phyloP scores from a whole-genome alignment of 2,113 vertebrate species.

The Muscicapa adusta region DNA sequence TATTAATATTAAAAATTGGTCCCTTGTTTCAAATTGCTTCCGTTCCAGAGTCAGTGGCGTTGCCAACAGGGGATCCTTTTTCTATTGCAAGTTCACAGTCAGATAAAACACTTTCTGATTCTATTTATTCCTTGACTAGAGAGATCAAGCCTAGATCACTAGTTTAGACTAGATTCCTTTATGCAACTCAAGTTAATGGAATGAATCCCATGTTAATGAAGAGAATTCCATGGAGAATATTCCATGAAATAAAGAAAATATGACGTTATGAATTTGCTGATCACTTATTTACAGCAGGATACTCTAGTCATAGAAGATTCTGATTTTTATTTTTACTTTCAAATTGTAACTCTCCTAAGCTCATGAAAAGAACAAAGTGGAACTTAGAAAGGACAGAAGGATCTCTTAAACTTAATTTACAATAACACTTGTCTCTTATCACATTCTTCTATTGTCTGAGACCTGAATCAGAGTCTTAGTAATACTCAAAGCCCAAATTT shows the following conservation, averaged over 20 bases:
- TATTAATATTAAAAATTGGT: neutral
- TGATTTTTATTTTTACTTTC: neutral
- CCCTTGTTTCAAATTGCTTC: neutral
- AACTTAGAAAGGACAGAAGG: neutral
- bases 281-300: neutral
- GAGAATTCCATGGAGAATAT: neutral
- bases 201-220: neutral
- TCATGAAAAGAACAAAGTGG: neutral
- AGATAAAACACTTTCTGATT: neutral
- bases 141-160: neutral
- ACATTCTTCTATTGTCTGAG: neutral
- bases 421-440: neutral
- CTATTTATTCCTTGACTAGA: neutral
- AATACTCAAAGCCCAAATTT: neutral
- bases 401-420: neutral
- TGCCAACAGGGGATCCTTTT: neutral
- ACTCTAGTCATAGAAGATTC: neutral
- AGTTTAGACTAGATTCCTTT: neutral
- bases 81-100: fast-evolving
- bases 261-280: neutral
- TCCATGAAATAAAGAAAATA: neutral
- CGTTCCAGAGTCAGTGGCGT: neutral
- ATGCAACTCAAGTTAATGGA: neutral
- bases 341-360: neutral
- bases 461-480: neutral